These are phyloP conservation scores for Buceros bicornis DNA, from an alignment of 2,797 vertebrate species.

Conservation along the genomic window DNA sequence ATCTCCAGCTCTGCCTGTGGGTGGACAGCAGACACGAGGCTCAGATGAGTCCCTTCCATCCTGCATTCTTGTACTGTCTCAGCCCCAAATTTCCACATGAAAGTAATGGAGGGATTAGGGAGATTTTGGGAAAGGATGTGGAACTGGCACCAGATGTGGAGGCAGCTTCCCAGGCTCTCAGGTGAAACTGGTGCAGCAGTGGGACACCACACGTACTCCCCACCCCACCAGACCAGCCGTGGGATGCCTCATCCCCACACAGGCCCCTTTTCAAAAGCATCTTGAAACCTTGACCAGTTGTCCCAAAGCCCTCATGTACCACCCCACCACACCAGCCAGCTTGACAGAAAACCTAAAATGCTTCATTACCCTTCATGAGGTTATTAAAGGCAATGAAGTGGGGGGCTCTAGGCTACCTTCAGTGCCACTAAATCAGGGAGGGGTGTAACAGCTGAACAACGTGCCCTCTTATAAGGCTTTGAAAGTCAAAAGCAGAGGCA, in stretches of 20 bases:
- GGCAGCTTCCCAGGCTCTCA: background rate
- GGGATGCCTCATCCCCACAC: background rate
- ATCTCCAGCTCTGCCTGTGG: background rate
- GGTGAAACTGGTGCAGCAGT: background rate
- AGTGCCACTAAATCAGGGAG: background rate
- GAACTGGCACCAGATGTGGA: background rate
- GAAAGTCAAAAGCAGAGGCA: background rate
- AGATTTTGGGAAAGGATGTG: background rate
- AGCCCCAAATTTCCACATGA: background rate
- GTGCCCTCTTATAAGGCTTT: background rate
- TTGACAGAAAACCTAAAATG: background rate
- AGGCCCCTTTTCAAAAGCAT: background rate
- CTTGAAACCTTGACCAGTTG: background rate
- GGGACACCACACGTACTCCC: background rate
- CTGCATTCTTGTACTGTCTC: background rate
- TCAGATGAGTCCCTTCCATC: rapidly evolving
- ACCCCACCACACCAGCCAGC: background rate
- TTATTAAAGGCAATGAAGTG: slow-evolving; percentile 22
- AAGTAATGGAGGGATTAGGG: background rate
- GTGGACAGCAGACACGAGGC: background rate
- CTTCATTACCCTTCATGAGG: background rate
- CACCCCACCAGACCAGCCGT: background rate
- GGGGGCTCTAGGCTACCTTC: background rate
- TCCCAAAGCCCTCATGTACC: background rate
- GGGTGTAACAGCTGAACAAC: background rate